Evolutionary conservation across 2,113 vertebrate species (phyloP), one percentile per base, ranked within the genome.

Genomic region (Silurus asotus): DNA sequence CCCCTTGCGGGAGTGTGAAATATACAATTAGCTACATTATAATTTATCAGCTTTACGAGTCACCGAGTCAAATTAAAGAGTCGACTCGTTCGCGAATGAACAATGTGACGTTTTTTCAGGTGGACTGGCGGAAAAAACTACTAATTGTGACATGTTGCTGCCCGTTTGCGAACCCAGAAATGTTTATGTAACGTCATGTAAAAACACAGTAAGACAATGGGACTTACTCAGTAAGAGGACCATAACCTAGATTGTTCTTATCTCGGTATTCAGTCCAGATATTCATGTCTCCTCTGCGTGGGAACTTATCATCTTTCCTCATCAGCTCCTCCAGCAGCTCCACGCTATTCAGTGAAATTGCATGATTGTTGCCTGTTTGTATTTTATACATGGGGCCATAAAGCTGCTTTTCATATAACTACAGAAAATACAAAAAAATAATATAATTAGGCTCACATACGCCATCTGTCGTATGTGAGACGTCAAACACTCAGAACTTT

Each of bases 261-360:
- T 97, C 94, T 0, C 98, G 95, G 80, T 97, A 96, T 9, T 96
- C 96, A 85, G 94, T 97, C 98, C 98, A 99, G 0, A 94, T 58
- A 0, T 93, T 90, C 97, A 97, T 97, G 92, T 96, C 93, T 0
- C 94, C 94, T 70, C 98, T 91, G 69, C 90, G 59, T 0, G 98
- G 98, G 87, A 96, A 96, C 89, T 96, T 98, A 55, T 95, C 96
- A n/a, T 98, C 98, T 69, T 96, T 97, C 69, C 98, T 94, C 74
- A 99, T 83, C 67, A 97, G 74, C 62, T 96, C 95, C 90, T 99
- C 97, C 89, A 98, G 64, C 55, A 98, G 91, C 28, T 95, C 92
- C 0, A 94, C 95, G 51, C 95, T 97, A 89, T 93, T 95, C 1
- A 99, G 88, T 8, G 94, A 90, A 88, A 99, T 95, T 0, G 88